Base-by-base conservation (phyloP, 2,888 invertebrate genomes). In the Pseudoips prasinana region DNA sequence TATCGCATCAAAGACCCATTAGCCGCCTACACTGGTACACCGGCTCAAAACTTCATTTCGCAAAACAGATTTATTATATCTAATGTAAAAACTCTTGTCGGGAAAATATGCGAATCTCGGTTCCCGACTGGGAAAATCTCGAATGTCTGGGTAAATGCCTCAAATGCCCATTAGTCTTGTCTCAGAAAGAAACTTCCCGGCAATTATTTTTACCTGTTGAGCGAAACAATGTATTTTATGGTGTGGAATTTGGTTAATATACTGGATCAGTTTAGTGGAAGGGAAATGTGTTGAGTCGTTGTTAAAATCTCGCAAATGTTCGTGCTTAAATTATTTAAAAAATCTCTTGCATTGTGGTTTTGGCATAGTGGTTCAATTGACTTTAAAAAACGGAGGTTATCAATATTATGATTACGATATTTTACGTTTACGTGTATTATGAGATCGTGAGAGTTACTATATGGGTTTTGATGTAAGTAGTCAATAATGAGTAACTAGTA, bases 151-250 rank as follows among this genome's bases (percentile, higher is more conserved):
- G 39, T 48, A 55, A 49, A 30, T 39, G 47, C 49, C 48, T 46
- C 36, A 30, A 41, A 30, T 38, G 17, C 37, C 42, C 51, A 61
- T 62, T 62, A 63, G 53, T 62, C 64, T 59, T 58, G 58, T 58
- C 52, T 55, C 49, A 45, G 46, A 46, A 46, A 50, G 40, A 44
- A 51, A 50, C 56, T 51, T 58, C 53, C 39, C 45, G 44, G 55
- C 58, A 60, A 68, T 73, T 66, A 73, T 71, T 72, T 73, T 74
- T 70, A 75, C 75, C 73, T 75, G 75, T 75, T 75, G 74, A 72
- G 51, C 61, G 54, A 58, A 64, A 64, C 60, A 67, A 63, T 62
- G 60, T 55, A 60, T 49, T 64, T 71, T 63, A 70, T 61, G 49
- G 59, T 55, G 47, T 43, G 63, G 66, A 73, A 71, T 73, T 70